Base-by-base conservation (phyloP, 2,888 invertebrate species). In the Aromia moschata region DNA sequence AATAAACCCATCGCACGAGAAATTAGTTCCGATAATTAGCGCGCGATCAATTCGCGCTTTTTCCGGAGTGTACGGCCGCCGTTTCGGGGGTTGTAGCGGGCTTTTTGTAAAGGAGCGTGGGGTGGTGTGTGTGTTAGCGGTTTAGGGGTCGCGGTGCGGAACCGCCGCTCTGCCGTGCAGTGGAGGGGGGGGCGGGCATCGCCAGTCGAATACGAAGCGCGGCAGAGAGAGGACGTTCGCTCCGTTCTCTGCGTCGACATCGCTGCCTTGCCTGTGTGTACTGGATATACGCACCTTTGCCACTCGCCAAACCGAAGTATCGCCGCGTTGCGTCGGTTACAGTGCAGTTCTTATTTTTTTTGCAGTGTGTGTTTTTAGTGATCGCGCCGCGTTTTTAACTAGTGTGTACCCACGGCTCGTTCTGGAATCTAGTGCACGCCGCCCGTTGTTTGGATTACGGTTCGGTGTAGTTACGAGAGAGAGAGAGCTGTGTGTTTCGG, bases 111-210 rank as follows among this genome's bases (percentile, higher is more conserved):
- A 73, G 56, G 55, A 57, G 55, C 46, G 58, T 53, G 58, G 77
- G 73, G 75, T 73, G 77, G 75, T 78, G 77, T n/a, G n/a, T 78
- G 76, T 80, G 79, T 79, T 79, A 78, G 80, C 76, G 80, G 80
- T 80, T 79, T 75, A 64, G 64, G 70, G 71, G 68, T 63, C 72
- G 70, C 67, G 70, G 70, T 64, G 68, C 59, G 67, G 61, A 52
- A 52, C 30, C 45, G 58, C 18, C 14, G 36, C 3, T 17, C 44
- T 7, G 49, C n/a, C n/a, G n/a, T n/a, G n/a, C n/a, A n/a, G 47
- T 49, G 59, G 70, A 60, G 70, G 69, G 67, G 65, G n/a, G 62
- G 62, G 46, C 57, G 37, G 51, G 63, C 61, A 62, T 60, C 59
- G 71, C 67, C 78, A 79, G 80, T 79, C 74, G 76, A 67, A 74